Evolutionary conservation across 2,113 vertebrate genomes (phyloP).

Genomic region (Zootoca vivipara): DNA sequence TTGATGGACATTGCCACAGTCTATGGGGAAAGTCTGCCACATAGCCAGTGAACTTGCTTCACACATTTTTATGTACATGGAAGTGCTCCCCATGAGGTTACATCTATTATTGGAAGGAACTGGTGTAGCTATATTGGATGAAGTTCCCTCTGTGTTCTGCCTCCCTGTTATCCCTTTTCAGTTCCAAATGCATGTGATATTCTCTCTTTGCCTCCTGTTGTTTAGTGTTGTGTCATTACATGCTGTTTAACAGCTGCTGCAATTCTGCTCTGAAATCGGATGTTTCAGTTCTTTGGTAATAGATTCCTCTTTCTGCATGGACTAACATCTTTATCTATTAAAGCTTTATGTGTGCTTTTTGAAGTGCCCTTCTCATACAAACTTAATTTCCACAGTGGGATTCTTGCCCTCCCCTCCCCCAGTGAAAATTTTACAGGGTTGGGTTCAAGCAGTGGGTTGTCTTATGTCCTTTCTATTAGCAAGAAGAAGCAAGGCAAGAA

Average conservation of each 20-base stretch:
- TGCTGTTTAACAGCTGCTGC: background rate
- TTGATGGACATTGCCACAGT: background rate
- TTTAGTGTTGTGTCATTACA: background rate
- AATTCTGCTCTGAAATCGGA: background rate
- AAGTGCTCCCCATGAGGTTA: background rate
- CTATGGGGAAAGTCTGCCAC: background rate
- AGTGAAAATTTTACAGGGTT: background rate
- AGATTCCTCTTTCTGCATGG: slow-evolving; percentile 2
- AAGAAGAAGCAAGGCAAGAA: background rate
- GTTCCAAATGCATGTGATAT: slow-evolving; percentile 32
- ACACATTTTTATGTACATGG: background rate
- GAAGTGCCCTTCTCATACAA: background rate
- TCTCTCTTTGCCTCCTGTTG: background rate
- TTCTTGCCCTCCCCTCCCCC: too few species aligned
- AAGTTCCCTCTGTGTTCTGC: background rate
- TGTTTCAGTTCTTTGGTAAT: slow-evolving; percentile 26
- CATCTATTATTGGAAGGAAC: slow-evolving; percentile 35
- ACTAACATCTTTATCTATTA: background rate
- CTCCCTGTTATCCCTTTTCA: slow-evolving; percentile 1
- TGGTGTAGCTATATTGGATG: slow-evolving; percentile 18
- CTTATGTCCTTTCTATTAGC: background rate
- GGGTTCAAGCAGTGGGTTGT: background rate
- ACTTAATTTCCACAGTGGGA: background rate
- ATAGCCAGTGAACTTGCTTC: slow-evolving; percentile 23
- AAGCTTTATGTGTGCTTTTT: background rate